These are phyloP conservation scores for Cirrhinus mrigala DNA, from an alignment of 2,797 vertebrate species.

Conservation along the genomic window DNA sequence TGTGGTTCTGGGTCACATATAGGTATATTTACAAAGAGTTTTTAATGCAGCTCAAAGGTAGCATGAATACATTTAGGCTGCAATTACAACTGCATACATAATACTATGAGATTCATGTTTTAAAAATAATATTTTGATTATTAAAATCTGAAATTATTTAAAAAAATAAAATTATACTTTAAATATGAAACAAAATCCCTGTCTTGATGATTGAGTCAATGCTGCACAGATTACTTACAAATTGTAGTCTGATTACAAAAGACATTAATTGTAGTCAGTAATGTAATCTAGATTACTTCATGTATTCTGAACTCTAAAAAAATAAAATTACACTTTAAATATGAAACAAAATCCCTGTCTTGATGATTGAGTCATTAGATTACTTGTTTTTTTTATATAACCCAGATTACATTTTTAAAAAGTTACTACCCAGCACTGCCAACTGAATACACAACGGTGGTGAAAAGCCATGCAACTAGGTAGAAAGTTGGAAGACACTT, in stretches of 20 bases:
- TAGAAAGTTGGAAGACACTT: constrained; percentile 26
- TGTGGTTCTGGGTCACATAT: no score
- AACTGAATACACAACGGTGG: not conserved
- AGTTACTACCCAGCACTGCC: no score
- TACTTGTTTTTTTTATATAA: no score
- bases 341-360: no score
- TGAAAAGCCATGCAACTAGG: constrained; percentile 25
- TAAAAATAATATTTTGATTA: not conserved
- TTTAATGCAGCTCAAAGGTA: not conserved
- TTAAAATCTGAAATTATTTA: not conserved
- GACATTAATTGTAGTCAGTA: not conserved
- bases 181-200: not conserved
- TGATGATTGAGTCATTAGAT: no score
- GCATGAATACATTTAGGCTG: not conserved
- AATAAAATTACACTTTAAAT: no score
- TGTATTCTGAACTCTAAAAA: no score
- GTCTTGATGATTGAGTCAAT: not conserved
- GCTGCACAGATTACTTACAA: not conserved
- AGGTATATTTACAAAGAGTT: not conserved
- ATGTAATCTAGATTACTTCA: not conserved
- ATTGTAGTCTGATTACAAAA: not conserved
- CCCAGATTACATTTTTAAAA: no score
- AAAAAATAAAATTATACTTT: no score
- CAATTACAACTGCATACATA: not conserved
- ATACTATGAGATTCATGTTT: not conserved